A percentile compares a stretch with the other conserved stretches of the same genome.
phyloP scores from a whole-genome alignment of 2,113 vertebrate species.

The Lynx canadensis region DNA sequence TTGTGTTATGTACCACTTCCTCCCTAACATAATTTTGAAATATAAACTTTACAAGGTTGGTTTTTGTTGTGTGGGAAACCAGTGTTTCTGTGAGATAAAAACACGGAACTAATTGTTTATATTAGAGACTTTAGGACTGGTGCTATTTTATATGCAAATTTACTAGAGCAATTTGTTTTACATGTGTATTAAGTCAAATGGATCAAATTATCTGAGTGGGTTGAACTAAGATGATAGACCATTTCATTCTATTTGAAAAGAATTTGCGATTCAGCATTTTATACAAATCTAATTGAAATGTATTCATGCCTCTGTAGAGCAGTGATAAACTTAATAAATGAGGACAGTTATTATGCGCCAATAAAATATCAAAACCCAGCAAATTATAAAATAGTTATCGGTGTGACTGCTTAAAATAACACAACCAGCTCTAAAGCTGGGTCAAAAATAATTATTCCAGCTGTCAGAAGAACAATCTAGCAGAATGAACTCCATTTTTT shows the following conservation, averaged over 20 bases:
- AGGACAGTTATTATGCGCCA: slow-evolving; percentile 68
- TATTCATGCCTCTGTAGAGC: slow-evolving; percentile 70
- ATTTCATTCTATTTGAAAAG: slow-evolving; percentile 73
- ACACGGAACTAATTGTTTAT: slow-evolving; percentile 68
- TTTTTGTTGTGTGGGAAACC: slow-evolving; percentile 63
- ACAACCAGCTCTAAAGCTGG: slow-evolving; percentile 32
- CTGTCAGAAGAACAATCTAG: background rate
- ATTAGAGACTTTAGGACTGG: slow-evolving; percentile 52
- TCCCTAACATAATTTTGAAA: slow-evolving; percentile 57
- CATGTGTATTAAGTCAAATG: slow-evolving; percentile 78
- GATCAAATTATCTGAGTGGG: slow-evolving; percentile 77
- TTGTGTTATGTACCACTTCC: slow-evolving; percentile 7
- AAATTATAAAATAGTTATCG: slow-evolving; percentile 70
- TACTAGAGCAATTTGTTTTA: slow-evolving; percentile 76
- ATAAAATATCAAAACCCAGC: slow-evolving; percentile 75
- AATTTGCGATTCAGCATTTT: slow-evolving; percentile 76
- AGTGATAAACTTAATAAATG: slow-evolving; percentile 80
- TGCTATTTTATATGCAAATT: slow-evolving; percentile 80
- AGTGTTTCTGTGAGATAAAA: slow-evolving; percentile 78
- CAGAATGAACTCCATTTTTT: slow-evolving; percentile 47
- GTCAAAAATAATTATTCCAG: slow-evolving; percentile 51
- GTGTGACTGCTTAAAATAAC: slow-evolving; percentile 50
- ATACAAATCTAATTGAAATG: slow-evolving; percentile 80
- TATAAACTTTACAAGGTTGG: slow-evolving; percentile 56
- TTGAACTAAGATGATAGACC: slow-evolving; percentile 66